Evolutionary conservation across 2,113 vertebrate species (phyloP), one percentile per base, ranked within the genome.

Genomic region (Cinclus mexicanus): DNA sequence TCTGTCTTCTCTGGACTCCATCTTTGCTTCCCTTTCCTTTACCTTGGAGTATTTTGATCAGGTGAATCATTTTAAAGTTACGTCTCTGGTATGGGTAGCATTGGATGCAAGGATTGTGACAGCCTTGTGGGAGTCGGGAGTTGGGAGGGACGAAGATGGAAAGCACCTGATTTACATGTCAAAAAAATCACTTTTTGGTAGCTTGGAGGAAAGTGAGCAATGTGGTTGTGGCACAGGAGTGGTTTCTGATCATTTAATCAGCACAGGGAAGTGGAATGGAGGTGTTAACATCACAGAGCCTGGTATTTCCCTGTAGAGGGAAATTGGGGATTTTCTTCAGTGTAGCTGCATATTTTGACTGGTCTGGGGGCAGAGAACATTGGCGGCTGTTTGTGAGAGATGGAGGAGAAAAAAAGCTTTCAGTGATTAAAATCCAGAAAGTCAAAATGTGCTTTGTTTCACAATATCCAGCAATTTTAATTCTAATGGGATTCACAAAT

Each of bases 341-440:
- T 1, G 3, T 64, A 26, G 31, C 53, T 60, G 44, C 12, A 33
- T 0, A 0, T 52, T 79, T 31, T 70, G 60, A 14, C 16, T 78
- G 42, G 7, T 67, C 31, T 67, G 60, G 80, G 28, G 33, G 17
- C 2, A 2, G n/a, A 56, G 41, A 83, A 44, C 14, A 12, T 14
- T 0, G 8, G 14, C n/a, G 47, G 29, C 31, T 92, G 2, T 57
- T 91, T 39, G 14, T 49, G 35, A 86, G 37, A 70, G 14, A 33
- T 4, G 37, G 14, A 59, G 31, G 55, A 92, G 37, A 69, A 91
- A 83, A 70, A 28, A 7, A 0, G 25, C 29, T 86, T n/a, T 55
- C 12, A 46, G 5, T 24, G 19, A 31, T 46, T 79, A 10, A 87
- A 91, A 19, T 18, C 18, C 31, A 64, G 8, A 47, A 87, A 56